Evolutionary conservation across 2,797 vertebrate genomes (phyloP).

Genomic region (Acanthiza pusilla): DNA sequence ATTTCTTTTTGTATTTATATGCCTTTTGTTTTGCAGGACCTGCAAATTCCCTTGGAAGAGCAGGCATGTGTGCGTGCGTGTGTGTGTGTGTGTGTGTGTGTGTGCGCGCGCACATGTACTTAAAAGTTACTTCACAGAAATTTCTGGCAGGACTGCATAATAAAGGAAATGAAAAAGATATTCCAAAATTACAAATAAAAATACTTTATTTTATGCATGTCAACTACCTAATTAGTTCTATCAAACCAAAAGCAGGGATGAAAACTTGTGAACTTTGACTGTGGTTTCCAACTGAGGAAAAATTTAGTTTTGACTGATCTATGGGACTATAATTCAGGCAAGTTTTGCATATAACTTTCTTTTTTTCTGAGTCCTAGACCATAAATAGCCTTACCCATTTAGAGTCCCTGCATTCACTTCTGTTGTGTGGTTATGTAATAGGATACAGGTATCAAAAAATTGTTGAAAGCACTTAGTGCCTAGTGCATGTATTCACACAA

Average conservation of each 20-base stretch:
- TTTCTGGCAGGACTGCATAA: background rate
- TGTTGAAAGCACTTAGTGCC: background rate
- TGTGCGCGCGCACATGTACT: too few relatives aligned
- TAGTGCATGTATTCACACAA: background rate
- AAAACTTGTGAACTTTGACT: background rate
- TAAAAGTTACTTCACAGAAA: background rate
- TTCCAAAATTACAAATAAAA: background rate
- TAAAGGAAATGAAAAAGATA: background rate
- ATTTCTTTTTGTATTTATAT: background rate
- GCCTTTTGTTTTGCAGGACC: background rate
- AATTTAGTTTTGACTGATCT: background rate
- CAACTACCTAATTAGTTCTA: background rate
- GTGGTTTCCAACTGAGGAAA: background rate
- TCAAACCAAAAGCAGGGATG: background rate
- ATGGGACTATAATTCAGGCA: background rate
- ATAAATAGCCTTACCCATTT: background rate
- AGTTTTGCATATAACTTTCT: background rate
- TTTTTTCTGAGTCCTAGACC: background rate
- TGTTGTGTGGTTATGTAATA: background rate
- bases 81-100: background rate
- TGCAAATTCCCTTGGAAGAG: background rate
- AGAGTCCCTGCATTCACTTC: background rate
- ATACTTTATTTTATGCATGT: background rate
- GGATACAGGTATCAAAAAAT: background rate
- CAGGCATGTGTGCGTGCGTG: fast-evolving